Percentiles rank a stretch among this genome's conserved stretches.
phyloP scores from a whole-genome alignment of 2,797 vertebrate genomes.

The Mus spretus region DNA sequence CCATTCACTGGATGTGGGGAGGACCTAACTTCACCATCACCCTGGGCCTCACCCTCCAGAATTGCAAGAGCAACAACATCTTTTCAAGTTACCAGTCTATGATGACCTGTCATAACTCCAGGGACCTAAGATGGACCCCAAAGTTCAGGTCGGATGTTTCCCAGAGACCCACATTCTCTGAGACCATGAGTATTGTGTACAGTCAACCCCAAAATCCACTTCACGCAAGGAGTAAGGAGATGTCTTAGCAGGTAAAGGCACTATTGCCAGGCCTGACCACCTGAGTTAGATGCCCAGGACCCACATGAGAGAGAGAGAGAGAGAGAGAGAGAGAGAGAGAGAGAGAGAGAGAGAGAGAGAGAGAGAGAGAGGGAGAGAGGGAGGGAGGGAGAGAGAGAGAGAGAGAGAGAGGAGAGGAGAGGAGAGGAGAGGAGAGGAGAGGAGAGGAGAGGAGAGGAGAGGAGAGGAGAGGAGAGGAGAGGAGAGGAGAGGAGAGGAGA shows the following conservation, averaged over 20 bases:
- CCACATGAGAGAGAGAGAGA: not conserved
- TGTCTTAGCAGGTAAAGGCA: not conserved
- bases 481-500: not conserved
- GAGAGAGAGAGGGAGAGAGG: not conserved
- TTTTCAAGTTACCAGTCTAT: too few species aligned
- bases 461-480: not conserved
- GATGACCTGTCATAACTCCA: accelerated
- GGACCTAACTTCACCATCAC: not conserved
- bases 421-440: not conserved
- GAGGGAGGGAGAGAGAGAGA: not conserved
- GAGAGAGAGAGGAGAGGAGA: not conserved
- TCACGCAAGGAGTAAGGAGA: not conserved
- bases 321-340: not conserved
- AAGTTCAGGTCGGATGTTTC: not conserved
- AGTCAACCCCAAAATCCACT: accelerated
- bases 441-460: not conserved
- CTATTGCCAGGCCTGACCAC: not conserved
- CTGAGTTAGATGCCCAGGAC: too few species aligned
- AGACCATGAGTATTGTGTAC: accelerated
- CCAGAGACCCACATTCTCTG: not conserved
- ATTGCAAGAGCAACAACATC: accelerated
- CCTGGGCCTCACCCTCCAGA: not conserved
- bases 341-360: not conserved
- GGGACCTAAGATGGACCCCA: not conserved
- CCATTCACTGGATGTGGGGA: not conserved